phyloP scores from a whole-genome alignment of 2,888 invertebrate genomes.

The Lysandra bellargus region DNA sequence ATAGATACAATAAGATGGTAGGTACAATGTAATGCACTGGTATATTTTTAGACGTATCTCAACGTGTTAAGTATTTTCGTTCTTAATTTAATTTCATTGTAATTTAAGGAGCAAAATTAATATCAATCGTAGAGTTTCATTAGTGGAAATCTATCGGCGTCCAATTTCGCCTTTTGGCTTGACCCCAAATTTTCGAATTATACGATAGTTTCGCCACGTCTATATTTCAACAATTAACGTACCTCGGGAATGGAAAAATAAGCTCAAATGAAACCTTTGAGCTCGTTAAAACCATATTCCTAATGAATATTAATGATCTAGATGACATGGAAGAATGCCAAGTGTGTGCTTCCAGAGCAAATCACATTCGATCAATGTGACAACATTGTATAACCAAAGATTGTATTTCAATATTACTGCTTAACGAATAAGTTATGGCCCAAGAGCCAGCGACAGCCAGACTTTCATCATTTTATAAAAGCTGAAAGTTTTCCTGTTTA shows the following conservation, averaged over 20 bases:
- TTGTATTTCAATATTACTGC: background rate
- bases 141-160: slow-evolving; percentile 25
- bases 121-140: background rate
- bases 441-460: no score
- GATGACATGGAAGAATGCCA: background rate
- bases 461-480: no score
- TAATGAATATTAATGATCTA: slow-evolving; percentile 8
- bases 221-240: slow-evolving; percentile 28
- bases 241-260: slow-evolving; percentile 24
- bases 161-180: slow-evolving; percentile 37
- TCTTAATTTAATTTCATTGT: background rate
- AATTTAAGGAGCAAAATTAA: slow-evolving; percentile 7
- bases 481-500: no score
- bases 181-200: slow-evolving; percentile 37
- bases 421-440: background rate
- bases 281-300: background rate
- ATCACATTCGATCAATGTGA: background rate
- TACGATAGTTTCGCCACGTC: slow-evolving; percentile 31
- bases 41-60: no score
- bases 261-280: background rate
- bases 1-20: no score
- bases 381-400: background rate
- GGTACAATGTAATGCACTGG: no score
- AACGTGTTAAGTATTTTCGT: no score
- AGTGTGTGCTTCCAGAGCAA: background rate